Evolutionary conservation across 2,113 vertebrate genomes (phyloP), one percentile per base, ranked within the genome.

Genomic region (Corydoras maculifer): DNA sequence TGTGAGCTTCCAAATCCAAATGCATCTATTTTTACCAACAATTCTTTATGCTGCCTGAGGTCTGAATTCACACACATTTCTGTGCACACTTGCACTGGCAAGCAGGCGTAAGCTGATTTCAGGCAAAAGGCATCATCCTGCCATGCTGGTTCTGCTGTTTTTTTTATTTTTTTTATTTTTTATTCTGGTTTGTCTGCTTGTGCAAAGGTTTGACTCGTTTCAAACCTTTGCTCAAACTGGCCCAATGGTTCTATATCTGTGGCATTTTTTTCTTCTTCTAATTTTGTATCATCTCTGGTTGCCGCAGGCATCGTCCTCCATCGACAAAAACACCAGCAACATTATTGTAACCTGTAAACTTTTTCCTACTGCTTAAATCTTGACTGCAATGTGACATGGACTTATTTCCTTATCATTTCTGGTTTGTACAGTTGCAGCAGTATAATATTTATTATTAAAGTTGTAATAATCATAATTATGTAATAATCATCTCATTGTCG

Each of bases 61-160:
- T 50, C 43, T 65, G 12, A 12, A 30, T 72, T 62, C 69, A 18
- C 29, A 6, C 13, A 2, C 11, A 50, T 12, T 25, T 18, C 2
- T 7, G 14, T 60, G 62, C 9, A 31, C 70, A 15, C 54, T 9
- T 25, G 43, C 14, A 50, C 18, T 31, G 48, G 13, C 4, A 32
- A 12, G 70, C 11, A 59, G 32, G 3, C 8, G 25, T 72, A 31
- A 67, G 58, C 72, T 67, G 8, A 51, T 55, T 67, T 53, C 51
- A 32, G 50, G 53, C 49, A 31, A 29, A 13, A 32, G 53, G 50
- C 64, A 25, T 65, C 48, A 73, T 53, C 58, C 9, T 49, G 49
- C 15, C 15, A 10, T 57, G 48, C 25, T 30, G 49, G 12, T 60
- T 11, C 25, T 29, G 60, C 49, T 12, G 18, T 50, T 30, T 54